Percentiles rank a stretch among this genome's conserved stretches.
Evolutionary conservation across 2,113 vertebrate species (phyloP).

Genomic region (Heloderma charlesbogerti): DNA sequence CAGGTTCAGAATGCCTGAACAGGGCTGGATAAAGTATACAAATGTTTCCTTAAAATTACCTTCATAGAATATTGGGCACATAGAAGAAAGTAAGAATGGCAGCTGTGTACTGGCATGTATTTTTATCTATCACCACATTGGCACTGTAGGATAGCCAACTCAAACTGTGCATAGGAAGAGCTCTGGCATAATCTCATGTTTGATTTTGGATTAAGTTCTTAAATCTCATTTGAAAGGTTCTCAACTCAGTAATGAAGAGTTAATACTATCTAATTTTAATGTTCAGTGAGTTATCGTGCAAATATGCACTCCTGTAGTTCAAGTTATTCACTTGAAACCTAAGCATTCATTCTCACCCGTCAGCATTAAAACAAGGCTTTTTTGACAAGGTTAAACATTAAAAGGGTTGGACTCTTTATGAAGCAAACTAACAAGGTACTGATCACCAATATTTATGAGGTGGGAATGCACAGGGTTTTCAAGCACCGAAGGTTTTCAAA

Average conservation of each 20-base stretch:
- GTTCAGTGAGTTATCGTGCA: not conserved
- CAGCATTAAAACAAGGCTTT: not conserved
- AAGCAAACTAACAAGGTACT: not conserved
- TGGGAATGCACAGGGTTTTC: not conserved
- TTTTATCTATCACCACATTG: not conserved
- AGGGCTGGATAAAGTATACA: not conserved
- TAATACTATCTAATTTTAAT: constrained; percentile 33
- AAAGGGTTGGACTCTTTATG: not conserved
- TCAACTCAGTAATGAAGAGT: constrained; percentile 1
- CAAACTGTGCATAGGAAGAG: not conserved
- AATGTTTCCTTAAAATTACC: not conserved
- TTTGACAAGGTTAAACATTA: not conserved
- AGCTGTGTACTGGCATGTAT: not conserved
- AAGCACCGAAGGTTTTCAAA: not conserved
- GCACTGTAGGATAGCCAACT: not conserved
- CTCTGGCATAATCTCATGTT: constrained; percentile 21
- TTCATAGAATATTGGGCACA: not conserved
- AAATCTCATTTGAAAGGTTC: constrained; percentile 9
- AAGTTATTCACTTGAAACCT: constrained; percentile 7
- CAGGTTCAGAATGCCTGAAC: too few species aligned
- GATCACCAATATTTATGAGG: not conserved
- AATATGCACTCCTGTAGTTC: not conserved
- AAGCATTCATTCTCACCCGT: not conserved
- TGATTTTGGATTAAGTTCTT: constrained; percentile 25
- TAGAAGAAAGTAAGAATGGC: constrained; percentile 7